Evolutionary conservation across 2,797 vertebrate species (phyloP).

Genomic region (Hydrocynus forskahlii): DNA sequence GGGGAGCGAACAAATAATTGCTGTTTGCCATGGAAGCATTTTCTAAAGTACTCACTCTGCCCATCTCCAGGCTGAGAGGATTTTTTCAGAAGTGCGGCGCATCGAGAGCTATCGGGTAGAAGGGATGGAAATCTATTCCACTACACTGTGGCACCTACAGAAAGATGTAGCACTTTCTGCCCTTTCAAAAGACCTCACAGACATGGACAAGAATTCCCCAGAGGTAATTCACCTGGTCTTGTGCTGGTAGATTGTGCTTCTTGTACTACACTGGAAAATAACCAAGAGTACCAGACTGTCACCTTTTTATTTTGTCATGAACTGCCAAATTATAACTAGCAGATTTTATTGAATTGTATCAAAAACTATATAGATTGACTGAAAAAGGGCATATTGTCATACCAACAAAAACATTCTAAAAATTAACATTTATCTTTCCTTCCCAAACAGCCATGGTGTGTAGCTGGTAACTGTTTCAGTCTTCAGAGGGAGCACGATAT

Average conservation of each 20-base stretch:
- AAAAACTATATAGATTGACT: no score
- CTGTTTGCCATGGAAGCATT: neutral
- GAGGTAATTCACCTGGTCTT: conserved; percentile 77
- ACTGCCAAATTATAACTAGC: no score
- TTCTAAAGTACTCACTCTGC: neutral
- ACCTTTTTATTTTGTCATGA: no score
- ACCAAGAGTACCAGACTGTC: neutral
- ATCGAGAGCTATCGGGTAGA: conserved; percentile 95
- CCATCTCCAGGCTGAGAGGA: conserved; percentile 86
- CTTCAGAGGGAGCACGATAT: conserved; percentile 97
- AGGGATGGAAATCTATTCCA: conserved; percentile 98
- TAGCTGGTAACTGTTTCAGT: conserved; percentile 98
- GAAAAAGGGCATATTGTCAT: neutral
- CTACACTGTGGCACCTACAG: conserved; percentile 96
- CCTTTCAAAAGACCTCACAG: conserved; percentile 95
- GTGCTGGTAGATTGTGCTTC: neutral
- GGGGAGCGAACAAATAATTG: neutral
- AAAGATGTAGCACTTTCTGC: conserved; percentile 95
- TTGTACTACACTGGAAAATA: no score
- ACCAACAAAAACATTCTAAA: neutral
- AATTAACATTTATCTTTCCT: neutral
- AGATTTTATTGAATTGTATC: no score
- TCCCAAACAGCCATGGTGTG: conserved; percentile 90
- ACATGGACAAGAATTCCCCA: conserved; percentile 98
- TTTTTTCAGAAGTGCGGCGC: conserved; percentile 94